Conservation (phyloP, 2,113 vertebrate species). For the Phrynosoma platyrhinos region DNA sequence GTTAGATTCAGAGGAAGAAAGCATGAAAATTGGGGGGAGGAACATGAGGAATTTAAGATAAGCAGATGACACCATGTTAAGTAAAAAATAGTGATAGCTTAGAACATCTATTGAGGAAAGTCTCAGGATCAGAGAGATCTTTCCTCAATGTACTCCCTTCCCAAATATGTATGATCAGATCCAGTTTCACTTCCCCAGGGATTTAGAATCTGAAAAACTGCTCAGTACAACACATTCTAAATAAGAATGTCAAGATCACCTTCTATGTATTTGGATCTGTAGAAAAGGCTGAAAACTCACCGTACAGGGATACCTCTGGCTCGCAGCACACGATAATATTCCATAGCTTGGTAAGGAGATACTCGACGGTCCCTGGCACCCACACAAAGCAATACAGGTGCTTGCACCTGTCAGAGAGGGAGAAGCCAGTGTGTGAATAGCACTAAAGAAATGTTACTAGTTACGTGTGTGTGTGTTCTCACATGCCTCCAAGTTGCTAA, state of each 20-base stretch:
- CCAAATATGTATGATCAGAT: background rate
- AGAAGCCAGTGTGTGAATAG: fast-evolving
- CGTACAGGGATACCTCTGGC: slow-evolving; percentile 76
- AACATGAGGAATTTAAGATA: no score
- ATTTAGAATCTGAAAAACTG: background rate
- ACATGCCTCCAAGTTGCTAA: no score
- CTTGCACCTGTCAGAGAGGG: slow-evolving; percentile 72
- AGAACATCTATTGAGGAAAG: no score
- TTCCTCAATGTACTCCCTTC: background rate
- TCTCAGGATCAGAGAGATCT: no score
- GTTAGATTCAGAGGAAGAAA: no score
- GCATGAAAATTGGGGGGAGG: no score
- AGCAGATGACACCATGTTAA: no score
- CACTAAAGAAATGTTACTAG: background rate
- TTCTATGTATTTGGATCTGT: background rate
- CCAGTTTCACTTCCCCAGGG: background rate
- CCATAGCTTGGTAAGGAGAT: slow-evolving; percentile 83
- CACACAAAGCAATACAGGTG: slow-evolving; percentile 81
- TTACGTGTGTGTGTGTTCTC: background rate
- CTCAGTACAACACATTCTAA: background rate
- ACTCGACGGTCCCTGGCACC: slow-evolving; percentile 82
- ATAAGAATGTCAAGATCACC: background rate
- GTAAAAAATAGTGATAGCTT: no score
- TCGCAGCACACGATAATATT: slow-evolving; percentile 84
- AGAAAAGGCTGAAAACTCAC: slow-evolving; percentile 63